Evolutionary conservation across 2,888 invertebrate species (phyloP).

Genomic region (Xanthorhoe spadicearia): DNA sequence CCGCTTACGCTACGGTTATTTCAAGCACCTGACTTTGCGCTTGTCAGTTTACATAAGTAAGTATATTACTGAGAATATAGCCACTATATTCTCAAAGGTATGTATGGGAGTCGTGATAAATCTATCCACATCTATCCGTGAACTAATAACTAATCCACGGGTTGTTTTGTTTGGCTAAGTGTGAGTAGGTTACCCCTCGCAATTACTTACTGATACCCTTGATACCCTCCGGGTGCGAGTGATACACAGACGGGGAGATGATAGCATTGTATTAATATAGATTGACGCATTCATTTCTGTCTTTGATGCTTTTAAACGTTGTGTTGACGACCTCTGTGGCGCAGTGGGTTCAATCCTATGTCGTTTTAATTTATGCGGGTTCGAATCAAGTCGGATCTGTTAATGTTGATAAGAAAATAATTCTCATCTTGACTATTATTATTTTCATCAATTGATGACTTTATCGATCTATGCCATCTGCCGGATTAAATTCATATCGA

Average conservation of each 20-base stretch:
- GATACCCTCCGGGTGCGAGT: neutral
- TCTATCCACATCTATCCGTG: neutral
- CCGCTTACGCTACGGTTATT: conserved; percentile 28
- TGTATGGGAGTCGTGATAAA: neutral
- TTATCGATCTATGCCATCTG: no score
- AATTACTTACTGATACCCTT: conserved; percentile 17
- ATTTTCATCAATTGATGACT: no score
- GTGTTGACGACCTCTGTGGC: no score
- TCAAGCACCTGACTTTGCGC: conserved; percentile 28
- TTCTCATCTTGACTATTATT: no score
- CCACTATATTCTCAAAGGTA: no score
- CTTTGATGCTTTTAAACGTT: no score
- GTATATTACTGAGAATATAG: no score
- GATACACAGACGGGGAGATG: neutral
- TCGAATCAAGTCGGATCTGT: no score
- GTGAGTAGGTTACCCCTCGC: conserved; percentile 18
- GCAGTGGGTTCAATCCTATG: no score
- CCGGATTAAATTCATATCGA: no score
- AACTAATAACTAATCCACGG: conserved; percentile 18
- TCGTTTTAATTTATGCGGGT: no score
- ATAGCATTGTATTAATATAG: neutral
- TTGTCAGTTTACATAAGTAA: neutral
- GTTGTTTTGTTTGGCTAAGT: conserved; percentile 29
- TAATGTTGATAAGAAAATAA: no score
- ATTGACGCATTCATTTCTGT: neutral